Evolutionary conservation across 2,888 invertebrate genomes (phyloP), one percentile per base, ranked within the genome.

Genomic region (Leptopilina drosophilae): DNA sequence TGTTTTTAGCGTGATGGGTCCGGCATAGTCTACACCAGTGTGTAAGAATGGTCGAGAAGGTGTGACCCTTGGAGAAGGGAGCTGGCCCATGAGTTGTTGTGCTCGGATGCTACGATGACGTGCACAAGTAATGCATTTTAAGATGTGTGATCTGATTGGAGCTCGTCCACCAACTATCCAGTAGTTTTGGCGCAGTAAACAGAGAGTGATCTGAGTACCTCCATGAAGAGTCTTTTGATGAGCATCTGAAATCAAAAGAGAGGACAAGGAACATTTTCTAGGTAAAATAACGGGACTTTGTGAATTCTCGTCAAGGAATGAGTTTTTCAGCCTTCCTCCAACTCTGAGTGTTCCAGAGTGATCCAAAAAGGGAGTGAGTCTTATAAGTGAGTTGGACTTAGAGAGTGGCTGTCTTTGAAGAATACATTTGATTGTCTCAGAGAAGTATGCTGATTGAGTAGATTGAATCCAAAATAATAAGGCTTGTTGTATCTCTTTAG

Each of bases 1-100:
- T 0, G 83, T 79, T 8, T 79, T 80, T 5, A 87, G 2, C 0
- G 42, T 56, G 67, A 85, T 49, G 1, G 86, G 87, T 7, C 84
- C 86, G 2, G 85, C 86, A 49, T 86, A 87, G 59, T 87, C 84
- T 0, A 88, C 66, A 4, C 84, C 86, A 0, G 83, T 78, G 20
- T 81, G 77, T 1, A 15, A 12, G 59, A 85, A 87, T 0, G 84
- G 76, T 5, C 83, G 76, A 8, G 80, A 77, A 5, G 81, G 83
- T 8, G 79, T 77, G 8, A 85, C 76, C 15, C 86, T 65, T 4
- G 33, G 7, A 0, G 5, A 0, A 1, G 85, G 85, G 9, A 85
- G 78, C 46, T 85, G 81, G 1, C 83, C 84, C 86, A 85, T 87
- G 26, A 83, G 59, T 26, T 84, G 84, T 3, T 81, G 76, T 5